Evolutionary conservation across 2,888 invertebrate genomes (phyloP).

Genomic region (Lithosia quadra): DNA sequence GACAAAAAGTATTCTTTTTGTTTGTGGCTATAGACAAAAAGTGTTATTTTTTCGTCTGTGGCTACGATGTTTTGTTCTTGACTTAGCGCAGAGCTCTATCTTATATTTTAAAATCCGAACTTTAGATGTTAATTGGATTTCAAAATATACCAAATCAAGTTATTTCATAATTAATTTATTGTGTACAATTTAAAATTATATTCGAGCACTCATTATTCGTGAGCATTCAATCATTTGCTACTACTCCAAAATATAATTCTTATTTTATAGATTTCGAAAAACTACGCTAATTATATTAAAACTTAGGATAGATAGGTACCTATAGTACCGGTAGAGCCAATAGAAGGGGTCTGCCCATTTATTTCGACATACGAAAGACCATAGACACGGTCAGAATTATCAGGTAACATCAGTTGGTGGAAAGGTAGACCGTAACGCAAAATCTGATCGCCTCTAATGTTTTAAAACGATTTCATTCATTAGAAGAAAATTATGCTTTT

Average conservation of each 20-base stretch:
- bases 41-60: neutral
- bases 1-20: neutral
- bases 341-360: neutral
- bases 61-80: neutral
- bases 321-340: neutral
- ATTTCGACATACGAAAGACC: neutral
- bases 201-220: too few relatives aligned
- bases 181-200: too few relatives aligned
- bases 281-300: neutral
- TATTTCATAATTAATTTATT: too few relatives aligned
- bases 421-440: neutral
- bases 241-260: too few relatives aligned
- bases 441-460: neutral
- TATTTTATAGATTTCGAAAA: neutral
- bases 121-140: neutral
- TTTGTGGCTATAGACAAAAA: neutral
- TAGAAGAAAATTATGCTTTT: neutral
- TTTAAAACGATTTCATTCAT: neutral
- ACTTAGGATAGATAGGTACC: neutral
- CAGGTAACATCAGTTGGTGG: neutral
- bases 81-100: neutral
- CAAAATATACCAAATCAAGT: neutral
- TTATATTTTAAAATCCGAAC: neutral
- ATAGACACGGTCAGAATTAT: neutral
- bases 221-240: too few relatives aligned